A percentile compares a stretch with the other conserved stretches of the same genome.
Conservation (phyloP, 2,888 invertebrate genomes). For the Deroplatys truncata region DNA sequence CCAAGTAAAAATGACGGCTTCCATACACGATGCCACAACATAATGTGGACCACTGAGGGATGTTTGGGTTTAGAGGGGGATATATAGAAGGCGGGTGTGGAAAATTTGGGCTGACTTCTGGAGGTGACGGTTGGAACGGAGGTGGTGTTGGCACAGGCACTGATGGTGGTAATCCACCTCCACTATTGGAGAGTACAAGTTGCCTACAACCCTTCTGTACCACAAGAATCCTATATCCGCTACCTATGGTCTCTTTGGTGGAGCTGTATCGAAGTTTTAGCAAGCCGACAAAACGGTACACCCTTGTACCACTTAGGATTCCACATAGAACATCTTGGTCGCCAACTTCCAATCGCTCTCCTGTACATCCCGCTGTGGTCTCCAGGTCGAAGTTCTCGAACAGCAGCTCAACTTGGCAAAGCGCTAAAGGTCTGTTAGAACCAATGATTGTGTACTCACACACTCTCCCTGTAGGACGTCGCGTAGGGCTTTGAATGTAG, state of each 20-base stretch:
- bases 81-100: neutral
- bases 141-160: neutral
- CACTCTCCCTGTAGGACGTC: slow-evolving; percentile 46
- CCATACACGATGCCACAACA: slow-evolving; percentile 9
- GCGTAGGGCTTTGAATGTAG: slow-evolving; percentile 50
- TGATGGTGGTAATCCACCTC: neutral
- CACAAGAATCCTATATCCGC: slow-evolving; percentile 45
- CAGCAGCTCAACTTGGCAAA: slow-evolving; percentile 51
- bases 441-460: slow-evolving; percentile 48
- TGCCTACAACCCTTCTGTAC: neutral
- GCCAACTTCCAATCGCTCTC: slow-evolving; percentile 51
- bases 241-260: slow-evolving; percentile 38
- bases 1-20: slow-evolving; percentile 36
- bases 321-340: slow-evolving; percentile 51
- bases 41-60: neutral
- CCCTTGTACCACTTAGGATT: slow-evolving; percentile 45
- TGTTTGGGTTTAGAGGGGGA: neutral
- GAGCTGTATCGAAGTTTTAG: slow-evolving; percentile 49
- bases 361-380: slow-evolving; percentile 47
- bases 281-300: slow-evolving; percentile 47
- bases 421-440: slow-evolving; percentile 42
- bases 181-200: neutral
- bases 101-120: neutral
- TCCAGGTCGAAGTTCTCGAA: slow-evolving; percentile 54
- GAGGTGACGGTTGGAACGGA: neutral